These are phyloP conservation scores for Archocentrus centrarchus DNA, from an alignment of 2,113 vertebrate species.

Conservation along the genomic window DNA sequence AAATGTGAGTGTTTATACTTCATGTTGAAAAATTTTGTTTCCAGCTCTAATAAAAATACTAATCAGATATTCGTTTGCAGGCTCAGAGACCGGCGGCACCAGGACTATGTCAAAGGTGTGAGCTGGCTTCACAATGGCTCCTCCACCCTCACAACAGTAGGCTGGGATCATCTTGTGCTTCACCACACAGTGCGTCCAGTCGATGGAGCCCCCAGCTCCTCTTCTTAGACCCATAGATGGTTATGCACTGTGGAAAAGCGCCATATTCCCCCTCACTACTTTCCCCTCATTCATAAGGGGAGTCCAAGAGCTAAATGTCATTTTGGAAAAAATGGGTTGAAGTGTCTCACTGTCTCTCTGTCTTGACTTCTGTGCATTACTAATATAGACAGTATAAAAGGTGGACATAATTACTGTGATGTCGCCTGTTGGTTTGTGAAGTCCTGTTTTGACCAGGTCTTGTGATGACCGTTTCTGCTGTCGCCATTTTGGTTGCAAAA, in stretches of 20 bases:
- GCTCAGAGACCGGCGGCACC: slow-evolving; percentile 86
- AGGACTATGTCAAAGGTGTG: slow-evolving; percentile 90
- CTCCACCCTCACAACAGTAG: slow-evolving; percentile 88
- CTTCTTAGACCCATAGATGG: slow-evolving; percentile 42
- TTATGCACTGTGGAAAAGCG: background rate
- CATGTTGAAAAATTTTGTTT: background rate
- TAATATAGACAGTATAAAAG: background rate
- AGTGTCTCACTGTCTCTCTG: background rate
- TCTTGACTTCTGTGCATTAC: background rate
- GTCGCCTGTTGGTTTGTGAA: no score
- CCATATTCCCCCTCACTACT: background rate
- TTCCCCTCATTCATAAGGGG: background rate
- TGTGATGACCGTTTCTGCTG: background rate
- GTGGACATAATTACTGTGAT: background rate
- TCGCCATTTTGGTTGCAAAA: background rate
- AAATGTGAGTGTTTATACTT: slow-evolving; percentile 85
- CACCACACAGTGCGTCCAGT: slow-evolving; percentile 84
- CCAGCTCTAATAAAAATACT: background rate
- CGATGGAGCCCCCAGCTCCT: slow-evolving; percentile 30
- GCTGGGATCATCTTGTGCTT: slow-evolving; percentile 97
- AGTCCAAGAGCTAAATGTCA: background rate
- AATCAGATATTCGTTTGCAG: slow-evolving; percentile 68
- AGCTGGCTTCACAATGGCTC: slow-evolving; percentile 89
- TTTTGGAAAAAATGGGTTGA: background rate
- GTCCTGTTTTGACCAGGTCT: no score